Evolutionary conservation across 2,888 invertebrate genomes (phyloP).

Genomic region (Cetonia aurata): DNA sequence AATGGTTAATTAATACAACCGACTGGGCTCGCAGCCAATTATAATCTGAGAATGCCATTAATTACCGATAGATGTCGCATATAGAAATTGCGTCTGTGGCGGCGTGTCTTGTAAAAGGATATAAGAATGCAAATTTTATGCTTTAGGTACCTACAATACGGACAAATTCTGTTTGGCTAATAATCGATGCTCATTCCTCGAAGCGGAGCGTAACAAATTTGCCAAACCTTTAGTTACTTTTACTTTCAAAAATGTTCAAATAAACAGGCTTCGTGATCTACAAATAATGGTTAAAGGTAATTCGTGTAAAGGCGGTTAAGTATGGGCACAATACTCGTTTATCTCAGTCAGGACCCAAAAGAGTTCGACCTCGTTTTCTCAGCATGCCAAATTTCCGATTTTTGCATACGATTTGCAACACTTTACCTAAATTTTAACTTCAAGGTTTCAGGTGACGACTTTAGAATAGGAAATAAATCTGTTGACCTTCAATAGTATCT

Average conservation of each 20-base stretch:
- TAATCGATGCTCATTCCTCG: neutral
- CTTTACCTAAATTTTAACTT: slow-evolving; percentile 38
- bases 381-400: slow-evolving; percentile 48
- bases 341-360: slow-evolving; percentile 34
- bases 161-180: neutral
- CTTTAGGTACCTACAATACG: neutral
- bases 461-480: neutral
- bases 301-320: too few species aligned
- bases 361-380: slow-evolving; percentile 52
- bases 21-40: slow-evolving; percentile 30
- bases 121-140: slow-evolving; percentile 5
- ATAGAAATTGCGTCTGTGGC: neutral
- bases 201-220: too few species aligned
- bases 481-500: slow-evolving; percentile 19
- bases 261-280: too few species aligned
- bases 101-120: neutral
- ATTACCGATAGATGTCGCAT: slow-evolving; percentile 7
- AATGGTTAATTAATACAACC: slow-evolving; percentile 31
- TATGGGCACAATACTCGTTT: neutral
- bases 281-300: too few species aligned
- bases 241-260: too few species aligned
- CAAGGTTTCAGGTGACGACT: slow-evolving; percentile 30
- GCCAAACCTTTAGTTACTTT: too few species aligned
- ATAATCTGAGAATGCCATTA: slow-evolving; percentile 19
- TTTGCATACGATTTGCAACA: slow-evolving; percentile 42